Evolutionary conservation across 2,888 invertebrate genomes (phyloP).

Genomic region (Incurvaria masculella): DNA sequence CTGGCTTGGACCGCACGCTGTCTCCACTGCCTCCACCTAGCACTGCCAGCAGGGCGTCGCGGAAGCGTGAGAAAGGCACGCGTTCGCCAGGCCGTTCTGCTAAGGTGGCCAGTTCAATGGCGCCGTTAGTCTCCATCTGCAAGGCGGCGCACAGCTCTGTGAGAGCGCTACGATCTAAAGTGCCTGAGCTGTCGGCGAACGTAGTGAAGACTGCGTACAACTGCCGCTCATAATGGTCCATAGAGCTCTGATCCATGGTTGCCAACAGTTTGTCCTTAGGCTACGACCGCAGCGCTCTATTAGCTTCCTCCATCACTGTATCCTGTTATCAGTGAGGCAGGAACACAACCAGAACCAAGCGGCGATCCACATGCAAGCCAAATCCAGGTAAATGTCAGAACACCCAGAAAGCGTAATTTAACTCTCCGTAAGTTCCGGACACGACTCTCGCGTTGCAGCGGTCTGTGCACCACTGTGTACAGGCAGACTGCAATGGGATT

Average conservation of each 20-base stretch:
- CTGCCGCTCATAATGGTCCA: slow-evolving; percentile 80
- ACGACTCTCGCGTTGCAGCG: too few species aligned
- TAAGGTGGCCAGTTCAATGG: slow-evolving; percentile 59
- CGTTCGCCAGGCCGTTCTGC: slow-evolving; percentile 48
- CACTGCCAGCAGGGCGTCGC: slow-evolving; percentile 69
- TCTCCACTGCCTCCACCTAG: slow-evolving; percentile 54
- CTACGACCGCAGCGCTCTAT: too few species aligned
- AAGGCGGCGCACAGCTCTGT: slow-evolving; percentile 70
- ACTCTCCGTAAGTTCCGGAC: too few species aligned
- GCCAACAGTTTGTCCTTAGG: neutral
- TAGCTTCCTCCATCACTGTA: too few species aligned
- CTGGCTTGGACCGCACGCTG: slow-evolving; percentile 18
- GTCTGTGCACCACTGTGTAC: too few species aligned
- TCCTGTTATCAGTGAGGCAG: too few species aligned
- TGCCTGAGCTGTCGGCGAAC: slow-evolving; percentile 69
- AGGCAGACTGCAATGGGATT: too few species aligned
- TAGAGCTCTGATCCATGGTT: slow-evolving; percentile 18
- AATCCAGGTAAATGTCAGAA: too few species aligned
- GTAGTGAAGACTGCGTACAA: slow-evolving; percentile 77
- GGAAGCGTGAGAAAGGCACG: slow-evolving; percentile 69
- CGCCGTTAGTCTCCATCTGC: slow-evolving; percentile 71
- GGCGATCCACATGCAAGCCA: too few species aligned
- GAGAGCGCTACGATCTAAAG: slow-evolving; percentile 65
- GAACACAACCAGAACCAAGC: too few species aligned
- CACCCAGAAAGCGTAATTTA: too few species aligned